Conservation (phyloP, 2,888 invertebrate genomes). For the Scotopteryx bipunctaria region DNA sequence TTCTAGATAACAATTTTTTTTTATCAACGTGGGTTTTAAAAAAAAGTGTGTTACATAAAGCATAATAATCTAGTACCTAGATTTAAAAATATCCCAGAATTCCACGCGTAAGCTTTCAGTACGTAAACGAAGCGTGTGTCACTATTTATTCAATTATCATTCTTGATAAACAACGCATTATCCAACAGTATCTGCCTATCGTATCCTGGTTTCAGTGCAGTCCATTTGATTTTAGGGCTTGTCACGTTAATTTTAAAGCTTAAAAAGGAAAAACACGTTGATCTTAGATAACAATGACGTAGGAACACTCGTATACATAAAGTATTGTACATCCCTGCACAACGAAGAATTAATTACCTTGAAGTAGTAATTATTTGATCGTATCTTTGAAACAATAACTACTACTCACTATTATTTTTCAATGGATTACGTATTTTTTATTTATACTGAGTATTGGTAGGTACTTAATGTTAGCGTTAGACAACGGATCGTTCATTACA, state of each 20-base stretch:
- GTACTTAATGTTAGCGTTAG: too few relatives aligned
- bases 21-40: too few relatives aligned
- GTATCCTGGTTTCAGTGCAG: too few relatives aligned
- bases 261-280: not conserved
- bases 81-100: too few relatives aligned
- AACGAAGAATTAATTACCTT: conserved; percentile 28
- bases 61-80: too few relatives aligned
- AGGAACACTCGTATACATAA: not conserved
- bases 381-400: conserved; percentile 33
- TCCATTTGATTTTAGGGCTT: not conserved
- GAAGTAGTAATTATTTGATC: conserved; percentile 31
- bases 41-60: too few relatives aligned
- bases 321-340: conserved; percentile 1
- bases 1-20: too few relatives aligned
- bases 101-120: too few relatives aligned
- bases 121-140: too few relatives aligned
- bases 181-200: too few relatives aligned
- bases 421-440: not conserved
- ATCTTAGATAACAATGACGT: conserved; percentile 5
- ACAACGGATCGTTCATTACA: too few relatives aligned
- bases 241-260: not conserved
- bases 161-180: not conserved
- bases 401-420: conserved; percentile 17
- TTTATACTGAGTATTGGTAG: too few relatives aligned
- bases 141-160: not conserved